A percentile compares a stretch with the other conserved stretches of the same genome.
Evolutionary conservation across 1,140 invertebrate species (phyloP).

Genomic region (Microvelia longipes): DNA sequence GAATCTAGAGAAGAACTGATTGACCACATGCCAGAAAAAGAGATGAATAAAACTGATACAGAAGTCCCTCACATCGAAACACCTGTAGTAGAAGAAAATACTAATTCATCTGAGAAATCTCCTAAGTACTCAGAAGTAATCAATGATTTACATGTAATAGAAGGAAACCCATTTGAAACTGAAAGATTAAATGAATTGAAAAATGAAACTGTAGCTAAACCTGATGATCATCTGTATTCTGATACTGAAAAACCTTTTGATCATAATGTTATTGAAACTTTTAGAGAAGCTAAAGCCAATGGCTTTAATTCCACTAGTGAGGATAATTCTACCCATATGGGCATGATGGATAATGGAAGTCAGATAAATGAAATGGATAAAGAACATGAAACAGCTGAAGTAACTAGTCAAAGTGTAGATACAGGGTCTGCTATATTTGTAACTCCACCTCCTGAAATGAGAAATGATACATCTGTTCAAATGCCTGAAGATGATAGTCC

Average conservation of each 20-base stretch:
- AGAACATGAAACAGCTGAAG: not conserved
- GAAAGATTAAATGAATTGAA: not conserved
- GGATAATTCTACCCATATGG: not conserved
- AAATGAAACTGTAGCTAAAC: not conserved
- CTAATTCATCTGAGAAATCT: not conserved
- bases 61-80: too few species aligned
- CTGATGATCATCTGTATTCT: not conserved
- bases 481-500: not conserved
- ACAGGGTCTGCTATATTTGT: not conserved
- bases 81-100: not conserved
- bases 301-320: not conserved
- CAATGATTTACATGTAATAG: not conserved
- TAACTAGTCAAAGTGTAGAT: not conserved
- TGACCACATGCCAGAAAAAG: not conserved
- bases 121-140: not conserved
- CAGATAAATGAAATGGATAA: not conserved
- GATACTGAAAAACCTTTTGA: not conserved
- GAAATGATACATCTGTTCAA: not conserved
- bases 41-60: not conserved
- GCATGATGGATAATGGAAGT: not conserved
- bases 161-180: not conserved
- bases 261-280: not conserved
- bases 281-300: not conserved
- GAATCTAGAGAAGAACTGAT: not conserved
- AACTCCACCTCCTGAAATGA: constrained; percentile 7